Conservation (phyloP, 2,113 vertebrate species). For the Rousettus leschenaultii region DNA sequence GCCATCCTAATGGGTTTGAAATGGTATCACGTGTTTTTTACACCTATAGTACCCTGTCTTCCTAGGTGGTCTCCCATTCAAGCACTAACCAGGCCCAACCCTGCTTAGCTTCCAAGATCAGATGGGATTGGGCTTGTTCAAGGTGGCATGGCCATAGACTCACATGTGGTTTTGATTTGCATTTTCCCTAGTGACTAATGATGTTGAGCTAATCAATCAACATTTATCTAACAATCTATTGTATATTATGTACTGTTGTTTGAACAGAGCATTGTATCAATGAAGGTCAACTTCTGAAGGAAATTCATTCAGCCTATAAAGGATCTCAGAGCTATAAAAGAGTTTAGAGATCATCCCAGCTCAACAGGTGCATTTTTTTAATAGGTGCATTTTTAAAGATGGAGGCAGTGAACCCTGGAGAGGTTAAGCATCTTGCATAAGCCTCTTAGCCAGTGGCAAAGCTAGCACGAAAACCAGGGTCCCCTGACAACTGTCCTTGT, state of each 20-base stretch:
- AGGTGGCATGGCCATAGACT: too few relatives aligned
- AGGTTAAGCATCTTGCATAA: neutral
- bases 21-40: neutral
- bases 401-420: neutral
- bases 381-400: neutral
- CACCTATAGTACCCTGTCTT: too few relatives aligned
- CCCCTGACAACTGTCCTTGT: neutral
- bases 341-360: neutral
- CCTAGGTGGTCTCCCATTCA: too few relatives aligned
- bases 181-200: neutral
- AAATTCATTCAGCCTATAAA: neutral
- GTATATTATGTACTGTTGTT: neutral
- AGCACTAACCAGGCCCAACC: too few relatives aligned
- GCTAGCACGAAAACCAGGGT: neutral
- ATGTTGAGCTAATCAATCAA: neutral
- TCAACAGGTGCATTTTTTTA: neutral
- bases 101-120: too few relatives aligned
- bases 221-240: neutral
- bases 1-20: neutral
- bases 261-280: neutral
- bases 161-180: neutral
- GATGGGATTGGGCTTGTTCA: too few relatives aligned
- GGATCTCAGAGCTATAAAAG: neutral
- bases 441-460: neutral
- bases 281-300: neutral